phyloP scores from a whole-genome alignment of 64 coral and sea anemone species.

The Actinia tenebrosa region DNA sequence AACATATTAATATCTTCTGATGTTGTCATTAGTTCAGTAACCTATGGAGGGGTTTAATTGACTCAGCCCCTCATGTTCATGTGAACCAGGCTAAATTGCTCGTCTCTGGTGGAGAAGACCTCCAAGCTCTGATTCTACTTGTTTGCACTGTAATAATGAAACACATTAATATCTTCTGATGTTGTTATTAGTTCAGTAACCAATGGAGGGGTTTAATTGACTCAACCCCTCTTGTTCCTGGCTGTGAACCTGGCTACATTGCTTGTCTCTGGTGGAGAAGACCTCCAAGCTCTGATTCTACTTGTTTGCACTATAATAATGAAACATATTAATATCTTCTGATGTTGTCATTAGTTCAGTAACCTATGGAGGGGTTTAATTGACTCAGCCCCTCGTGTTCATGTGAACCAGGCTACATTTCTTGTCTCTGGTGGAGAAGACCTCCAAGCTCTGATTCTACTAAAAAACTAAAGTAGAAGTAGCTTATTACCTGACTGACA shows the following conservation, averaged over 20 bases:
- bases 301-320: slow-evolving; percentile 77
- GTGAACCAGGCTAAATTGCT: slow-evolving; percentile 22
- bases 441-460: slow-evolving; percentile 87
- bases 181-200: too few species aligned
- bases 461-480: background rate
- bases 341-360: too few species aligned
- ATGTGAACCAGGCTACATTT: slow-evolving; percentile 15
- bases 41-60: too few species aligned
- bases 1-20: background rate
- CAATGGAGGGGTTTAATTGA: too few species aligned
- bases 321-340: background rate
- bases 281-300: slow-evolving; percentile 86
- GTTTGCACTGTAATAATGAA: slow-evolving; percentile 68
- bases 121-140: slow-evolving; percentile 88
- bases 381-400: too few species aligned
- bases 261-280: slow-evolving; percentile 78
- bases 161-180: background rate
- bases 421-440: slow-evolving; percentile 75
- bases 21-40: too few species aligned
- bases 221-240: too few species aligned
- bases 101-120: slow-evolving; percentile 81
- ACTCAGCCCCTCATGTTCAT: too few species aligned
- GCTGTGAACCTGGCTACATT: slow-evolving; percentile 10
- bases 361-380: too few species aligned
- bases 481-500: slow-evolving; percentile 69